Conservation (phyloP, 2,888 invertebrate species). For the Zaprionus obscuricornis region DNA sequence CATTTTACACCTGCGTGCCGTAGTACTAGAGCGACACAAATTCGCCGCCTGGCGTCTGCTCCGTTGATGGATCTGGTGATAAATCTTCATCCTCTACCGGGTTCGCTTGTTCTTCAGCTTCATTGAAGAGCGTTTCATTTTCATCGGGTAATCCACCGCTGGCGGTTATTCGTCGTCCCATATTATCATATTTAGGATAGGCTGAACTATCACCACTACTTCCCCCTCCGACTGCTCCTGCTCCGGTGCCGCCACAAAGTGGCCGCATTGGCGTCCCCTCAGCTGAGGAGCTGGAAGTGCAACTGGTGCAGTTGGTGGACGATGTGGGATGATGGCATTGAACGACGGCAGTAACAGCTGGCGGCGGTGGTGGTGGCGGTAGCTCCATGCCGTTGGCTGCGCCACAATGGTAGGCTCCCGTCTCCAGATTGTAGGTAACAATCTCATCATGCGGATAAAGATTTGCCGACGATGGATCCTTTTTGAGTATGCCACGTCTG, state of each 20-base stretch:
- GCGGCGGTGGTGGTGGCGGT: conserved; percentile 78
- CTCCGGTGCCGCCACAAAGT: conserved; percentile 34
- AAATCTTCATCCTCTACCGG: conserved; percentile 46
- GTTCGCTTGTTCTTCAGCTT: conserved; percentile 67
- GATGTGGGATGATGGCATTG: conserved; percentile 74
- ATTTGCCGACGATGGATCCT: conserved; percentile 77
- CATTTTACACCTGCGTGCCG: conserved; percentile 80
- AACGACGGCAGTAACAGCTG: conserved; percentile 67
- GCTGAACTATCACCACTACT: conserved; percentile 56
- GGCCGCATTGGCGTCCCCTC: conserved; percentile 73
- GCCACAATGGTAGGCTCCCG: conserved; percentile 63
- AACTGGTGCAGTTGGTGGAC: conserved; percentile 67
- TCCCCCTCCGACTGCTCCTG: conserved; percentile 30
- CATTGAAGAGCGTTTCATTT: conserved; percentile 81
- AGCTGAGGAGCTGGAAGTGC: conserved; percentile 66
- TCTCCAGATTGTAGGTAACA: conserved; percentile 83
- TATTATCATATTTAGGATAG: conserved; percentile 90
- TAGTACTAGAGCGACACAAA: conserved; percentile 84
- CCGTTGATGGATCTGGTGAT: conserved; percentile 53
- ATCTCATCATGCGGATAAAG: conserved; percentile 83
- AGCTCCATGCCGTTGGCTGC: conserved; percentile 58
- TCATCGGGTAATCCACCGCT: conserved; percentile 90
- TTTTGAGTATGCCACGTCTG: conserved; percentile 82
- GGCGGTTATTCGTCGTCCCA: conserved; percentile 94
- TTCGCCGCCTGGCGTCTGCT: conserved; percentile 64